Base-by-base conservation (phyloP, 2,888 invertebrate species). In the Eristalis tenax region DNA sequence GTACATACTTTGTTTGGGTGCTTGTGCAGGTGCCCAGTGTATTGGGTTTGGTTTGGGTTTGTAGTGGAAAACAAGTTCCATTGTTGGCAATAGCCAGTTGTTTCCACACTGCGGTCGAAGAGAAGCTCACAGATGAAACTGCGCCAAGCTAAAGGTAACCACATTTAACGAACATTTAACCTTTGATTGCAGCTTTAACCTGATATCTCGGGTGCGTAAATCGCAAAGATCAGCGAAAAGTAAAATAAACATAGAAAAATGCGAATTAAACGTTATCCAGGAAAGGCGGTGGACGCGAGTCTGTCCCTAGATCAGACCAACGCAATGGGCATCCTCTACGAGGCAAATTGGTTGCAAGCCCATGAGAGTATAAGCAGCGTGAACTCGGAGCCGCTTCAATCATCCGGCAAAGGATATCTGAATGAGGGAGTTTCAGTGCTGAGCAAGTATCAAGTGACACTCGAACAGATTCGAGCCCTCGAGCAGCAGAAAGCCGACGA, bases 201-300 rank as follows among this genome's bases (percentile, higher is more conserved):
- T 79, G 69, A 59, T 50, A 76, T 69, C 71, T 83, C 18, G 79
- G 68, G 68, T 76, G 85, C 66, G 71, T 63, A 77, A 66, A 5
- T 57, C 50, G 63, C 43, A 61, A 28, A 84, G 74, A 61, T 88
- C 79, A 65, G 74, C 68, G 63, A 18, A 90, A 89, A 86, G 68
- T 50, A 50, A 18, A 50, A 50, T 5, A 50, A 18, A 50, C 8
- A 5, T 18, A 18, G 1, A 18, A 89, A 85, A 75, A 97, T 97
- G 97, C 97, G 96, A 94, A 96, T 97, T 89, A 96, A 96, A 92
- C 96, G 96, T 90, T 96, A 97, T 93, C 97, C 97, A 61, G 97
- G 97, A 89, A 96, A 96, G 93, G 97, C 96, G 89, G 96, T 97
- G 91, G 94, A 95, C 78, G 94, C 95, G 75, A 94, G 95, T 92